Base-by-base conservation (phyloP, 1,140 invertebrate genomes). In the Acarapis woodi region DNA sequence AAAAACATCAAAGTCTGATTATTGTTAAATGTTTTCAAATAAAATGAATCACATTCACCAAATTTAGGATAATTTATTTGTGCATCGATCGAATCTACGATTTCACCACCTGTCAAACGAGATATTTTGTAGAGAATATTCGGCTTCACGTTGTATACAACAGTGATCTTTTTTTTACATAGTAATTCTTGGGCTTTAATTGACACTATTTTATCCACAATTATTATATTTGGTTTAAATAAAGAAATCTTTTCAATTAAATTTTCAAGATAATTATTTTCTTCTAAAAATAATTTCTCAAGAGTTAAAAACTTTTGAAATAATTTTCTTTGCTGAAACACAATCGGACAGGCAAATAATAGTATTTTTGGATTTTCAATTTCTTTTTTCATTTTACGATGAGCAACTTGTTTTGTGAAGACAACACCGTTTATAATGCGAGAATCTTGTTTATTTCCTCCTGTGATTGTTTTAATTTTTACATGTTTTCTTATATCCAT, bases 391-490 rank as follows among this genome's bases (percentile, higher is more conserved):
- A 93, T 93, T 38, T 51, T 56, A 48, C 75, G 71, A 55, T 93
- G 80, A 0, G 77, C 73, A 0, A 93, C 69, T 55, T 90, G 87
- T 61, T 93, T 93, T 12, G 70, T 73, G 47, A 76, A 83, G 2
- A 87, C 77, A 3, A 87, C 70, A 2, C 85, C 85, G 41, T 70
- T 70, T 0, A 88, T 58, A 32, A 90, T 65, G 44, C 63, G 59
- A 15, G 73, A 74, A 44, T 90, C 76, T 21, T 59, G 62, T 48
- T 68, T 65, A 6, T 49, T 56, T 1, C 77, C 80, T 9, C 66
- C 60, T 33, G 96, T 73, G n/a, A 96, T 77, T 5, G 80, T 73
- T 43, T 75, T 60, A 4, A 87, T 79, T 59, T 90, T 90, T n/a
- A 73, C 68, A 55, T 80, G 90, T 0, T 79, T 78, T 48, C 70